Percentiles rank a stretch among this genome's conserved stretches.
These are phyloP conservation scores for Paramormyrops hopkinsi DNA, from an alignment of 2,797 vertebrate genomes.

Conservation along the genomic window DNA sequence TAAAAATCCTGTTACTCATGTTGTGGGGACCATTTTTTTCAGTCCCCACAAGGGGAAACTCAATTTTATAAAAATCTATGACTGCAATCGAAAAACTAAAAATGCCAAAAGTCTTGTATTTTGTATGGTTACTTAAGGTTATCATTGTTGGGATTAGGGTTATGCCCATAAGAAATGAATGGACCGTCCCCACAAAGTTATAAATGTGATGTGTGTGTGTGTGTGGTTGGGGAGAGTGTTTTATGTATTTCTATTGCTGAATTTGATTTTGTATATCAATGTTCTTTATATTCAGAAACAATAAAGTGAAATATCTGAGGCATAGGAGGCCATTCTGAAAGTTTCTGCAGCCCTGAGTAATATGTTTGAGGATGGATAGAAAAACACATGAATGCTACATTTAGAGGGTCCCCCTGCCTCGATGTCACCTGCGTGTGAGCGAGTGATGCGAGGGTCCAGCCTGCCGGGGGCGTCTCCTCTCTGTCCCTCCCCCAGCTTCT, in stretches of 20 bases:
- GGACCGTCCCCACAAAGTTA: not conserved
- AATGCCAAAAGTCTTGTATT: not conserved
- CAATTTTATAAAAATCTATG: not conserved
- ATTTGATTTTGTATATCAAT: not conserved
- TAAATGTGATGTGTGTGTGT: not conserved
- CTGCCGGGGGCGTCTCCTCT: not conserved
- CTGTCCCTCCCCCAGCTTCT: conserved; percentile 30
- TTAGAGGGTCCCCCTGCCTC: conserved; percentile 1
- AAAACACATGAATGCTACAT: not conserved
- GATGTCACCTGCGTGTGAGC: conserved; percentile 17
- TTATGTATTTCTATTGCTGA: not conserved
- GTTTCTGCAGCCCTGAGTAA: not conserved
- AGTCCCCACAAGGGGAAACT: not conserved
- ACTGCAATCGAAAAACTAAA: not conserved
- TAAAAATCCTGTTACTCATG: not conserved
- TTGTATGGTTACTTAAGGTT: not conserved
- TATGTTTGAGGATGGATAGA: conserved; percentile 4
- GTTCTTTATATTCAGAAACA: not conserved
- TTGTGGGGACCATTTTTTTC: not conserved
- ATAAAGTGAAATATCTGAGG: not conserved
- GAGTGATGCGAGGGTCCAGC: conserved; percentile 10
- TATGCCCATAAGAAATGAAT: not conserved
- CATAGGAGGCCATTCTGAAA: not conserved
- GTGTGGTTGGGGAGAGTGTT: not conserved
- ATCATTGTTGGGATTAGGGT: not conserved